Conservation (phyloP, 2,888 invertebrate genomes). For the Acrobasis repandana region DNA sequence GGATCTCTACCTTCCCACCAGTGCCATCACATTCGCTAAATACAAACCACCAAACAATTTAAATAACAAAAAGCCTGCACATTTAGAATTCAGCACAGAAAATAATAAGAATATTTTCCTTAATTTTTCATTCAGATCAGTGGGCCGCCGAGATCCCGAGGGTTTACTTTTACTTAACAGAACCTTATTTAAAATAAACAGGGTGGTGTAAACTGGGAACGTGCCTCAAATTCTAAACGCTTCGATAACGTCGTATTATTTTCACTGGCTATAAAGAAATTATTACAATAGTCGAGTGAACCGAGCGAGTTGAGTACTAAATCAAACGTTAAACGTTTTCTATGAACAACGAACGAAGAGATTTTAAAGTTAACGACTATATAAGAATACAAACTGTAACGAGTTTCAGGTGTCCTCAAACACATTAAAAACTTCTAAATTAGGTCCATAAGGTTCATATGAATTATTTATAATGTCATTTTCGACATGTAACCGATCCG, state of each 20-base stretch:
- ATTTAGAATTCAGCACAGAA: slow-evolving; percentile 42
- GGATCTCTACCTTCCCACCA: neutral
- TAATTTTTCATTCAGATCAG: slow-evolving; percentile 73
- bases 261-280: slow-evolving; percentile 52
- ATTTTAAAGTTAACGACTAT: too few species aligned
- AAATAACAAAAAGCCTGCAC: slow-evolving; percentile 31
- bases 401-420: too few species aligned
- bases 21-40: slow-evolving; percentile 17
- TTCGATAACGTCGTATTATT: slow-evolving; percentile 64
- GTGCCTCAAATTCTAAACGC: slow-evolving; percentile 69
- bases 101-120: slow-evolving; percentile 63
- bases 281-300: neutral
- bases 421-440: too few species aligned
- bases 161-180: slow-evolving; percentile 76
- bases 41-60: slow-evolving; percentile 24
- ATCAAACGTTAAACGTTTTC: too few species aligned
- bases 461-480: too few species aligned
- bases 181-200: slow-evolving; percentile 81
- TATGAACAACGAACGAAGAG: too few species aligned
- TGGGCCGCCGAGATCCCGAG: slow-evolving; percentile 55
- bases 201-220: slow-evolving; percentile 70
- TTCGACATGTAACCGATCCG: too few species aligned
- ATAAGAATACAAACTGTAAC: too few species aligned
- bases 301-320: neutral
- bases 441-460: too few species aligned